A percentile compares a stretch with the other conserved stretches of the same genome.
Conservation (phyloP, 2,113 vertebrate genomes). For the Neolamprologus sp. region DNA sequence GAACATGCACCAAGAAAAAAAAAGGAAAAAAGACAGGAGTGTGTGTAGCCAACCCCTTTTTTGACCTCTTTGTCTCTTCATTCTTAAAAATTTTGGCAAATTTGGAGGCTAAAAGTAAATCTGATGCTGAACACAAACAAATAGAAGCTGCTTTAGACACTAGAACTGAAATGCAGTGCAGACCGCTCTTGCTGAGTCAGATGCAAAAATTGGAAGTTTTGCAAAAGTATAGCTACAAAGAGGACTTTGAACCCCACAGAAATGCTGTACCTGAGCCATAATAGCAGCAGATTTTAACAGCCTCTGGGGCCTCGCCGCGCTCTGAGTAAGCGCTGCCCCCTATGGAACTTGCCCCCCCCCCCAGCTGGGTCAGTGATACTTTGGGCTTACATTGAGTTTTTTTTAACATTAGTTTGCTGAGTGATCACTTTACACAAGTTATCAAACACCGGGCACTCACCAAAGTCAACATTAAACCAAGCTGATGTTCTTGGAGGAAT, state of each 20-base stretch:
- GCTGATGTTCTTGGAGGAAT: neutral
- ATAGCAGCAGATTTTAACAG: neutral
- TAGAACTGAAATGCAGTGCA: slow-evolving; percentile 4
- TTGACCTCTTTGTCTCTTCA: neutral
- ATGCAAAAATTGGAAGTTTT: slow-evolving; percentile 14
- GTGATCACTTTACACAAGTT: neutral
- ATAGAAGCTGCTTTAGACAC: neutral
- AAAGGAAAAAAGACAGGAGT: neutral
- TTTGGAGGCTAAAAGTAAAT: neutral
- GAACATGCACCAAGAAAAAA: neutral
- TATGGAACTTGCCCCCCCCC: neutral
- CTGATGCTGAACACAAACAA: slow-evolving; percentile 1
- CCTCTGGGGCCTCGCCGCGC: neutral
- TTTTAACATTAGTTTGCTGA: neutral
- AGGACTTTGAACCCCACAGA: neutral
- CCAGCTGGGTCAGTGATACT: neutral
- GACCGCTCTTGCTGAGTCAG: neutral
- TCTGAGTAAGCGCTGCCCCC: neutral
- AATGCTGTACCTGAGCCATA: neutral
- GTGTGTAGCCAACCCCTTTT: neutral
- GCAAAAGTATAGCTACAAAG: neutral
- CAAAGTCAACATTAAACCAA: neutral
- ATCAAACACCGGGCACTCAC: neutral
- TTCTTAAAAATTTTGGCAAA: neutral
- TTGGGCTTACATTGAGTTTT: neutral